Conservation (phyloP, 2,113 vertebrate species). For the Psittacus erithacus region DNA sequence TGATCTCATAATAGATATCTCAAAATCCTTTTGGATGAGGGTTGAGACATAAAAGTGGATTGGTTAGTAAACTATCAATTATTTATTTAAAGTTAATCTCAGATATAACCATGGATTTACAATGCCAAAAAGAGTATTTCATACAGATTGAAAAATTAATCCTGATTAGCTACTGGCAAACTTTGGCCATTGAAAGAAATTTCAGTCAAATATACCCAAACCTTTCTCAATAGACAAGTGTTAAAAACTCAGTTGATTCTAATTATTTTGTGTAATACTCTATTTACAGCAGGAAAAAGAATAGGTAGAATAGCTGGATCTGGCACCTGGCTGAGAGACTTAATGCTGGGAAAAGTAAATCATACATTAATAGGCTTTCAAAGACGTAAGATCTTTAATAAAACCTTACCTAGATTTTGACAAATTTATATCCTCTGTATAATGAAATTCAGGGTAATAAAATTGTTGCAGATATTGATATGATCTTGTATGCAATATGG, state of each 20-base stretch:
- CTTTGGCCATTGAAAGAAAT: neutral
- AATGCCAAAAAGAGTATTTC: neutral
- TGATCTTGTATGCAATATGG: neutral
- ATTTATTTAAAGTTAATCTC: neutral
- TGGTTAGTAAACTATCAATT: neutral
- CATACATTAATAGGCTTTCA: neutral
- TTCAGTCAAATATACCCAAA: neutral
- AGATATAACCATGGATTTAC: neutral
- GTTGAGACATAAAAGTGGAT: neutral
- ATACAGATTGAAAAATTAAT: neutral
- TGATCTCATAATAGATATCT: neutral
- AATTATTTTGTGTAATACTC: neutral
- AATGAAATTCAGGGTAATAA: conserved; percentile 7
- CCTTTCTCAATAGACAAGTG: neutral
- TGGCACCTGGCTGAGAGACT: neutral
- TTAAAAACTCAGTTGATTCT: neutral
- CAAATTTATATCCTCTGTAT: neutral
- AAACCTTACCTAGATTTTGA: neutral
- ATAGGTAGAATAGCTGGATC: neutral
- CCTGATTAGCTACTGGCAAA: neutral
- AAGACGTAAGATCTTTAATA: neutral
- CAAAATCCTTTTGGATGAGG: neutral
- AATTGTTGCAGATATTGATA: neutral
- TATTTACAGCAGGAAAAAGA: neutral
- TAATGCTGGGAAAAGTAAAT: neutral